Base-by-base conservation (phyloP, 2,888 invertebrate species). In the Caradrina clavipalpis region DNA sequence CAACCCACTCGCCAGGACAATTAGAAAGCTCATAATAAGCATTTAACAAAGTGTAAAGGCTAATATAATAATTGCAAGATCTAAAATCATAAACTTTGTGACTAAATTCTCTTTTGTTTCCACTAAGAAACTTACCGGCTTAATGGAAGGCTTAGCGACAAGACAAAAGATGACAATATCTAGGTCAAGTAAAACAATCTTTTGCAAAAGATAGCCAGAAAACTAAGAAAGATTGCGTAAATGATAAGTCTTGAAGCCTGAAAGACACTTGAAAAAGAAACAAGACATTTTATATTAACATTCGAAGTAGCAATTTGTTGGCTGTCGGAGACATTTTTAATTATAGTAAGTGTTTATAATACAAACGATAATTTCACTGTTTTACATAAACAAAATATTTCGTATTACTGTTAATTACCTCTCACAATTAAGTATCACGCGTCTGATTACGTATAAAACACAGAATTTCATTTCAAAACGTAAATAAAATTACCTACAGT, bases 101-200 rank as follows among this genome's bases (percentile, higher is more conserved):
- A 49, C 49, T 42, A 49, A 63, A 31, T 49, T 73, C 0, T 45
- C 49, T 50, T 64, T 70, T 65, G 42, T 45, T 13, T 1, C 17
- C 17, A 31, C 53, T 50, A 26, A 59, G 54, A 53, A 58, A 54
- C 31, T 69, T 49, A 47, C 47, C 4, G 17, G 55, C 17, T 22
- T 49, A 73, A 65, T 57, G 22, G 53, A 53, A 72, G 42, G 60
- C 56, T 61, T 62, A 49, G 63, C 60, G 22, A 35, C 21, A 35
- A 69, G 59, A 76, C 50, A 58, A 71, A 71, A 73, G 64, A 62
- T n/a, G 39, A 31, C 17, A 60, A 50, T 60, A 65, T 55, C 53
- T 70, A 53, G 65, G 60, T 64, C 67, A 49, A 71, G 54, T 61
- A 58, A 75, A 55, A 67, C 8, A 60, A 60, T 60, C 6, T 64